Conservation (phyloP, 2,797 vertebrate genomes). For the Sebastes steindachneri region DNA sequence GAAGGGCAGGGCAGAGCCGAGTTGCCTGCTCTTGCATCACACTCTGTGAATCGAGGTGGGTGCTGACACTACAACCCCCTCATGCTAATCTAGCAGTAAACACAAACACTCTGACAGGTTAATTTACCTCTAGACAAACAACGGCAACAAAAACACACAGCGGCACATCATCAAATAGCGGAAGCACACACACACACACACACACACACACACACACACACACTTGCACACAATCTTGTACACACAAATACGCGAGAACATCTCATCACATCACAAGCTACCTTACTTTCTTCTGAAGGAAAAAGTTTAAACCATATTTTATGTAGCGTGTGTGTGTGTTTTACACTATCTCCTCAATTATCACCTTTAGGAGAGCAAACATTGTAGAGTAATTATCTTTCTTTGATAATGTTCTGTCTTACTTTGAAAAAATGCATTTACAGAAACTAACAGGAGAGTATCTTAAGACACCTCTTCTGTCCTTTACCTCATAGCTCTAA, state of each 20-base stretch:
- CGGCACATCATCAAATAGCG: slow-evolving; percentile 68
- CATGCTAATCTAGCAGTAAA: slow-evolving; percentile 79
- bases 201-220: slow-evolving; percentile 8
- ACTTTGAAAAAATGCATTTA: slow-evolving; percentile 35
- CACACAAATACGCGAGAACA: slow-evolving; percentile 33
- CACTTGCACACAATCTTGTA: background rate
- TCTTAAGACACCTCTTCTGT: slow-evolving; percentile 49
- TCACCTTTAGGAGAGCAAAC: slow-evolving; percentile 21
- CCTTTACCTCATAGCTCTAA: slow-evolving; percentile 61
- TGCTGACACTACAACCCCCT: slow-evolving; percentile 75
- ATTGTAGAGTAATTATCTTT: slow-evolving; percentile 44
- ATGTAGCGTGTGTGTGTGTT: background rate
- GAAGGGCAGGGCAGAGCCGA: slow-evolving; percentile 70
- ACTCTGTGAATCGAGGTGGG: slow-evolving; percentile 68
- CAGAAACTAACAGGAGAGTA: slow-evolving; percentile 35
- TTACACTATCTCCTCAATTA: slow-evolving; percentile 28
- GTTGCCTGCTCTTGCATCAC: slow-evolving; percentile 86
- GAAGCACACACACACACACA: slow-evolving; percentile 22
- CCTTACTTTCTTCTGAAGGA: slow-evolving; percentile 35
- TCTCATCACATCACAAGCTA: slow-evolving; percentile 37
- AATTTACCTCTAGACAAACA: slow-evolving; percentile 81
- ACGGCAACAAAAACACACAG: slow-evolving; percentile 70
- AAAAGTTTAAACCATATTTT: slow-evolving; percentile 36
- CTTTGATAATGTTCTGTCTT: slow-evolving; percentile 35
- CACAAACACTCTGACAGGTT: slow-evolving; percentile 82